Evolutionary conservation across 2,113 vertebrate species (phyloP).

Genomic region (Lophotis ruficrista): DNA sequence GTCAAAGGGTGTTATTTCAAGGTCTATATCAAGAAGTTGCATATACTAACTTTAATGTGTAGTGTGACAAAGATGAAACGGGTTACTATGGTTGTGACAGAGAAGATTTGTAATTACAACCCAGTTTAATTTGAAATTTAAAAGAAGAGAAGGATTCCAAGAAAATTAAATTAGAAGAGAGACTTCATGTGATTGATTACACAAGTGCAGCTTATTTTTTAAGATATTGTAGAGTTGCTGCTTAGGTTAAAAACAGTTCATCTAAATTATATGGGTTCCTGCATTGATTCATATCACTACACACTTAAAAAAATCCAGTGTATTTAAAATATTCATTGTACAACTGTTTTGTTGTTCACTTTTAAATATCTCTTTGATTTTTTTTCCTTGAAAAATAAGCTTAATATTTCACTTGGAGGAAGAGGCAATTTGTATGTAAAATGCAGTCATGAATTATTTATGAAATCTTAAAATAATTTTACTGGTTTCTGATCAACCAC

Average conservation of each 20-base stretch:
- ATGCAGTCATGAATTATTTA: constrained; percentile 33
- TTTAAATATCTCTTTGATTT: neutral
- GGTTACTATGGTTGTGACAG: neutral
- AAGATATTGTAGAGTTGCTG: neutral
- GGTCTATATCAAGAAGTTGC: neutral
- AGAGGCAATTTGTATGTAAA: constrained; percentile 18
- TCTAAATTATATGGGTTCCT: neutral
- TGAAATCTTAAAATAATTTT: constrained; percentile 3
- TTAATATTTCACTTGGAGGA: neutral
- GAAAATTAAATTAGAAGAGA: constrained; percentile 31
- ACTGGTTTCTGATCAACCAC: neutral
- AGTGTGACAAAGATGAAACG: neutral
- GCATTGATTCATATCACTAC: neutral
- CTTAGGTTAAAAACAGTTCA: neutral
- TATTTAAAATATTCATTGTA: neutral
- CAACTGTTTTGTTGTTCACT: neutral
- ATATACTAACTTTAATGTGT: neutral
- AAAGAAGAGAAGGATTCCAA: neutral
- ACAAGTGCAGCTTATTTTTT: neutral
- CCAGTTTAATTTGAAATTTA: neutral
- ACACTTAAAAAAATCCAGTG: neutral
- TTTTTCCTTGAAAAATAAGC: neutral
- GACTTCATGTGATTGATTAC: neutral
- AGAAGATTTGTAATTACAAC: neutral
- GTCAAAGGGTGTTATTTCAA: neutral